Evolutionary conservation across 1,140 invertebrate species (phyloP).

Genomic region (Kradibia gibbosae): DNA sequence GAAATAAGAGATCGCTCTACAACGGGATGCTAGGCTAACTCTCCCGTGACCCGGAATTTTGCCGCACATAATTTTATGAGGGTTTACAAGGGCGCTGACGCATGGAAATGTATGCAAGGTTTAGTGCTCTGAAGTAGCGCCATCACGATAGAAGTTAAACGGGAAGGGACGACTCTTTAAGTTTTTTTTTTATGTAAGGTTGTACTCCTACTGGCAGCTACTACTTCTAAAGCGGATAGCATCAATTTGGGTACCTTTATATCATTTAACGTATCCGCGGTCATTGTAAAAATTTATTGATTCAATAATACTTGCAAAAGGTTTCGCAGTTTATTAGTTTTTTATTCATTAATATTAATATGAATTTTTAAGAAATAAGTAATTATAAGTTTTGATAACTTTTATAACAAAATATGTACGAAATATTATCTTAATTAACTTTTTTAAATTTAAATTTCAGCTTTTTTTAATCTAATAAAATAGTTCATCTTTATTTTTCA

Average conservation of each 20-base stretch:
- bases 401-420: too few relatives aligned
- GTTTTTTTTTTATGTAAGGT: background rate
- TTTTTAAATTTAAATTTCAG: too few relatives aligned
- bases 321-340: too few relatives aligned
- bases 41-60: background rate
- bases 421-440: too few relatives aligned
- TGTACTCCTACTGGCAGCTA: background rate
- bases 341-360: background rate
- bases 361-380: background rate
- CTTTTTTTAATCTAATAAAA: too few relatives aligned
- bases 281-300: too few relatives aligned
- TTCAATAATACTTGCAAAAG: too few relatives aligned
- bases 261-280: too few relatives aligned
- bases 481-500: too few relatives aligned
- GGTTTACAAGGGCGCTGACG: background rate
- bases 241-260: too few relatives aligned
- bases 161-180: background rate
- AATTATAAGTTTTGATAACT: background rate
- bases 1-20: constrained; percentile 25
- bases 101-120: background rate
- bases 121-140: background rate
- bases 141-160: background rate
- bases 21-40: too few relatives aligned
- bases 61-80: background rate
- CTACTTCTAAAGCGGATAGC: too few relatives aligned